Percentiles rank a stretch among this genome's conserved stretches.
These are phyloP conservation scores for Drosophila arizonae DNA, from an alignment of 1,140 invertebrate genomes.

Conservation along the genomic window DNA sequence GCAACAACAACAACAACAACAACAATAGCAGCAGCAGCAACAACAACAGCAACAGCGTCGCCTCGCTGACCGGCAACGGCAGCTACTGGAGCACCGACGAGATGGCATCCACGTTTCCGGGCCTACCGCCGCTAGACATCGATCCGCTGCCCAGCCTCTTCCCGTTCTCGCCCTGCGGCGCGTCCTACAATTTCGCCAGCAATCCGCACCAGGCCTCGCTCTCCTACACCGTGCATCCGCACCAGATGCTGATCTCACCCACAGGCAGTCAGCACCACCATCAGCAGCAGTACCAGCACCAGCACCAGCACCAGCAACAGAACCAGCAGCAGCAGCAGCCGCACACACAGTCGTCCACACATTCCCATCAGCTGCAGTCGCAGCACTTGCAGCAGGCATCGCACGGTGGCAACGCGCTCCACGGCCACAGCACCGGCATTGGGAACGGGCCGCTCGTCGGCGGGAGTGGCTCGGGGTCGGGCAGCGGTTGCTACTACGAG, in stretches of 20 bases:
- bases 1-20: constrained; percentile 39
- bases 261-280: constrained; percentile 65
- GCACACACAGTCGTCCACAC: constrained; percentile 18
- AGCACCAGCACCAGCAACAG: constrained; percentile 41
- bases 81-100: constrained; percentile 88
- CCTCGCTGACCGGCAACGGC: constrained; percentile 27
- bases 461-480: constrained; percentile 23
- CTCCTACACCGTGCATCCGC: constrained; percentile 84
- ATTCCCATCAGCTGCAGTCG: constrained; percentile 55
- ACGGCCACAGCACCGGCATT: constrained; percentile 37
- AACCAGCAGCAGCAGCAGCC: constrained; percentile 40
- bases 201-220: constrained; percentile 84
- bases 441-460: constrained; percentile 35
- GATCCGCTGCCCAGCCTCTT: constrained; percentile 89
- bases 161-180: constrained; percentile 88
- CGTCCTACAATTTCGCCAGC: constrained; percentile 85
- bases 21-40: constrained; percentile 36
- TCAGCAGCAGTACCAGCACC: constrained; percentile 53
- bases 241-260: constrained; percentile 83
- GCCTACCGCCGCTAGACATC: constrained; percentile 89
- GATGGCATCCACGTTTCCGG: constrained; percentile 89
- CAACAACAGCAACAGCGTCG: constrained; percentile 16
- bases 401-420: constrained; percentile 67
- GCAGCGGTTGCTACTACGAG: constrained; percentile 68
- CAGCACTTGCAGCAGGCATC: constrained; percentile 65